phyloP scores from a whole-genome alignment of 2,113 vertebrate species.

The Ia io region DNA sequence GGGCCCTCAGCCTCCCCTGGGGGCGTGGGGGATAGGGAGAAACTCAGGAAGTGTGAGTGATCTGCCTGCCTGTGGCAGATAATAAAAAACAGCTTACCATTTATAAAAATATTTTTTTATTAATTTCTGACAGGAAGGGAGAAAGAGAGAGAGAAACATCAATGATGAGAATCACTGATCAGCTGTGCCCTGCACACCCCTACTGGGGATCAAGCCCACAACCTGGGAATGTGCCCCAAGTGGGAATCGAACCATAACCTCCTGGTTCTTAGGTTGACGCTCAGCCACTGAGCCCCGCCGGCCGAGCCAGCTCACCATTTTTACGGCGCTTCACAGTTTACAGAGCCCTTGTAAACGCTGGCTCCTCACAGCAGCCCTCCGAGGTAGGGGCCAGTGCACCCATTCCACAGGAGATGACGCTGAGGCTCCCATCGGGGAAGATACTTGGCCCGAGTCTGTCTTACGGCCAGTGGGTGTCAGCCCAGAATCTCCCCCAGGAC shows the following conservation, averaged over 20 bases:
- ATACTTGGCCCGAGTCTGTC: not conserved
- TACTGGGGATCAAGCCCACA: too few relatives aligned
- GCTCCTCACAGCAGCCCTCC: not conserved
- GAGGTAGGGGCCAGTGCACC: not conserved
- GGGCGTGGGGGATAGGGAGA: too few relatives aligned
- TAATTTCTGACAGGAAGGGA: too few relatives aligned
- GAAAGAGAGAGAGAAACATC: too few relatives aligned
- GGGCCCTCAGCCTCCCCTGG: too few relatives aligned
- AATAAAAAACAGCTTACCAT: not conserved
- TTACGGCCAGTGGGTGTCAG: accelerated
- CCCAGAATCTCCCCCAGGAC: not conserved
- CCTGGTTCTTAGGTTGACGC: too few relatives aligned
- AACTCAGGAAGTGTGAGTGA: not conserved
- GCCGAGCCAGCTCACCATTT: not conserved
- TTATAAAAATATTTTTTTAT: too few relatives aligned
- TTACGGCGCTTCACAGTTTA: not conserved
- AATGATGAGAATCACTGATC: too few relatives aligned
- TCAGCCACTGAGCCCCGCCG: too few relatives aligned
- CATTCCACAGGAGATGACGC: not conserved
- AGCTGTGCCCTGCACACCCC: too few relatives aligned
- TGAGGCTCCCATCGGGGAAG: not conserved
- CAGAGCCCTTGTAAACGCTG: not conserved
- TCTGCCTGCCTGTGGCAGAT: not conserved
- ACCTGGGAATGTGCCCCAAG: too few relatives aligned
- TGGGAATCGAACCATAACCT: too few relatives aligned